phyloP scores from a whole-genome alignment of 1,140 invertebrate species.

The Cotesia glomerata region DNA sequence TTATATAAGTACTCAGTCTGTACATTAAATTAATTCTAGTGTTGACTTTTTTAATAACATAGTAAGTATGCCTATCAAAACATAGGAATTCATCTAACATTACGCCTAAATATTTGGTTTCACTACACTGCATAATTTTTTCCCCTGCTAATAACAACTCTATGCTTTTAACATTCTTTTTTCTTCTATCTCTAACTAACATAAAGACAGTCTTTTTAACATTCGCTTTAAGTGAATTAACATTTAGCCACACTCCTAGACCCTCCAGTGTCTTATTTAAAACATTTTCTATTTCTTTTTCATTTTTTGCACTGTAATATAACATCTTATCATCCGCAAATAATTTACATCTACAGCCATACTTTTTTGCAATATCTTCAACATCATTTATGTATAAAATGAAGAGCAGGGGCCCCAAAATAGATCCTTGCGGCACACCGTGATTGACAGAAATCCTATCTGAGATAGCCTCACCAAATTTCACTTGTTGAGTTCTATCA shows the following conservation, averaged over 20 bases:
- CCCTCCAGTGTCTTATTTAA: neutral
- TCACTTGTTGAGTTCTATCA: constrained; percentile 2
- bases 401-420: constrained; percentile 27
- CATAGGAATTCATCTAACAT: constrained; percentile 3
- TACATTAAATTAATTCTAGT: constrained; percentile 24
- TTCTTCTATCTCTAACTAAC: neutral
- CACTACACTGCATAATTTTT: too few relatives aligned
- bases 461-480: too few relatives aligned
- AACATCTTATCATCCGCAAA: constrained; percentile 35
- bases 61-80: constrained; percentile 12
- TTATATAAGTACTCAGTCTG: neutral
- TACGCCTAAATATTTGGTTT: neutral
- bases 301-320: constrained; percentile 18
- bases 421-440: constrained; percentile 30
- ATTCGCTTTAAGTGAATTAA: too few relatives aligned
- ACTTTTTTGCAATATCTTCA: neutral
- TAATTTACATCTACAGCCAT: constrained; percentile 20
- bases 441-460: neutral
- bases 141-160: neutral
- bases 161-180: neutral
- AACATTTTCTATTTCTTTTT: neutral
- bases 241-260: too few relatives aligned
- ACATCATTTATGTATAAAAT: constrained; percentile 29
- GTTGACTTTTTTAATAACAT: constrained; percentile 10
- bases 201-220: too few relatives aligned